Conservation (phyloP, 2,113 vertebrate genomes). For the Pygoscelis antarcticus region DNA sequence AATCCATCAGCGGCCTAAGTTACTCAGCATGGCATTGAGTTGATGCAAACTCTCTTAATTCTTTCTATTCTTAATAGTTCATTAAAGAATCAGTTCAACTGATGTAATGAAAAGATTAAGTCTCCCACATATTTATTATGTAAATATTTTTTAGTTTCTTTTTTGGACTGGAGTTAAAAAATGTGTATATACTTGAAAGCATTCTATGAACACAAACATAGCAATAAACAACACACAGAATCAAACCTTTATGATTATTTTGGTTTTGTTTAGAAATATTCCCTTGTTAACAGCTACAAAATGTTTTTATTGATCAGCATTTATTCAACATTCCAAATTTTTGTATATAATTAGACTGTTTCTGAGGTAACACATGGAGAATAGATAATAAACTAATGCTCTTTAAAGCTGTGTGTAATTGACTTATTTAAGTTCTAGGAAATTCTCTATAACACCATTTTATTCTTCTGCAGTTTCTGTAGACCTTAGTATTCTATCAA, state of each 20-base stretch:
- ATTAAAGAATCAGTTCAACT: conserved; percentile 71
- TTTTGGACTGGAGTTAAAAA: conserved; percentile 73
- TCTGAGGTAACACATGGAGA: conserved; percentile 87
- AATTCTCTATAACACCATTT: neutral
- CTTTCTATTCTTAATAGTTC: conserved; percentile 39
- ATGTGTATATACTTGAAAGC: conserved; percentile 84
- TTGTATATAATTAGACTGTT: conserved; percentile 88
- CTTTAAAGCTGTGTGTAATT: conserved; percentile 76
- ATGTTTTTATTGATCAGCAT: conserved; percentile 78
- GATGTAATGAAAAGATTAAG: conserved; percentile 58
- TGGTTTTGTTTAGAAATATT: conserved; percentile 66
- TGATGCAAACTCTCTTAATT: conserved; percentile 32
- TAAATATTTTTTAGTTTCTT: conserved; percentile 79
- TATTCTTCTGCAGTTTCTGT: neutral
- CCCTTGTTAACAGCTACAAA: conserved; percentile 75
- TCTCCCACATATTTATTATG: conserved; percentile 77
- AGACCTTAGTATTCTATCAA: neutral
- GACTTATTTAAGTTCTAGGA: conserved; percentile 46
- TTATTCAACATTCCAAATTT: conserved; percentile 90
- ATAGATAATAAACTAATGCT: conserved; percentile 91
- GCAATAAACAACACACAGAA: conserved; percentile 86
- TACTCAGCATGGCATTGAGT: conserved; percentile 19
- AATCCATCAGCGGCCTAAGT: conserved; percentile 16
- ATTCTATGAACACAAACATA: conserved; percentile 82
- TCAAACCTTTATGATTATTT: conserved; percentile 70